Evolutionary conservation across 2,888 invertebrate species (phyloP), one percentile per base, ranked within the genome.

Genomic region (Apodemia mormo): DNA sequence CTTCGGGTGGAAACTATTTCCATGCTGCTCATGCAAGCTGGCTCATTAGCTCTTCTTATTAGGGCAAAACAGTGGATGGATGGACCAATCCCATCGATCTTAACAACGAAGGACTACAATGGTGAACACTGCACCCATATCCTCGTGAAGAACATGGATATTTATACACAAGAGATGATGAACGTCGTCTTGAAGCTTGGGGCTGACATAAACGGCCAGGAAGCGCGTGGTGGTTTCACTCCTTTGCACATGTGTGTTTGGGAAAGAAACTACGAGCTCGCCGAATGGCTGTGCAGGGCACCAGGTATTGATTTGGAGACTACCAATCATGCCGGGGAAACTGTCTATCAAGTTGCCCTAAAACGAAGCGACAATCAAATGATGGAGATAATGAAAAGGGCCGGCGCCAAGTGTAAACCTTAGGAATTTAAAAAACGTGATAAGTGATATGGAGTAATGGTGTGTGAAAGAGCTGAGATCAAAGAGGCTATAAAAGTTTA

Each of bases 191-290:
- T 65, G 65, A 43, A 65, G 14, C 65, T 65, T 65, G 65, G n/a
- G n/a, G n/a, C n/a, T n/a, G n/a, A n/a, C n/a, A n/a, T n/a, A n/a
- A n/a, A n/a, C n/a, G n/a, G n/a, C 37, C 65, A 65, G n/a, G 65
- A 65, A 65, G 7, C 40, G 37, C 37, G 33, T 40, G 37, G 37
- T 65, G 65, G 65, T 65, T 65, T 37, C 65, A 65, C 65, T 65
- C 65, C 40, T 65, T 40, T 65, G 65, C 65, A 65, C 65, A 14
- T 65, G 40, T 65, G 65, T 65, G n/a, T 37, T 65, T 65, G 30
- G 65, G 40, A 65, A 65, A 37, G 65, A n/a, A 65, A 65, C 40
- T 65, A 40, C 65, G 37, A 8, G 37, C 65, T 40, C n/a, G 33
- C 33, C 65, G 65, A n/a, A n/a, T n/a, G n/a, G n/a, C n/a, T n/a